Base-by-base conservation (phyloP, 2,797 vertebrate genomes). In the Erethizon dorsatum region DNA sequence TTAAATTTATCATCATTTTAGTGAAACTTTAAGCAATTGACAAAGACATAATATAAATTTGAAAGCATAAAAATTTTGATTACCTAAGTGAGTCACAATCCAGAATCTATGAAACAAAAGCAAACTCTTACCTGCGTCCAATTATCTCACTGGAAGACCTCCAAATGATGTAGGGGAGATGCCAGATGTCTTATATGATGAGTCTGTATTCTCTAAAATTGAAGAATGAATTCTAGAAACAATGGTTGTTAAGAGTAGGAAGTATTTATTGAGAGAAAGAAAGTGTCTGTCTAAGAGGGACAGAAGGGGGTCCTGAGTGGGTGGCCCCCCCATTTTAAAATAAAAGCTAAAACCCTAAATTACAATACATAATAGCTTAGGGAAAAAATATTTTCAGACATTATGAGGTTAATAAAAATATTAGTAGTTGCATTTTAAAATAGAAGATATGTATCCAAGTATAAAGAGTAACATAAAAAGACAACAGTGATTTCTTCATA, bases 331-430 rank as follows among this genome's bases (percentile, higher is more conserved):
- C 11, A 45, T 45, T 75, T 88, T 47, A 67, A 77, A 61, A 90
- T 75, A 80, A 83, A 24, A 83, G 78, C 18, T 67, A 47, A 91
- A 77, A 67, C 65, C 17, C 61, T 83, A 96, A 77, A 77, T 67
- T 90, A 80, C 88, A 93, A 79, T 83, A 47, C 4, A 31, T 41
- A 18, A 82, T 83, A 83, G 3, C 1, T 78, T 85, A 90, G 65
- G 69, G 41, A 78, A 75, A 80, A 91, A 52, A 15, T 50, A 52
- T 78, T 88, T 93, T 59, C 54, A 89, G 73, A 92, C 6, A 9
- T 24, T 71, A 56, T 57, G 31, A 41, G 54, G 85, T 85, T 77
- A 84, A 78, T 59, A 52, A 85, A 94, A 89, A 88, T 77, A 77
- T 45, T 28, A 0, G 2, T 63, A 85, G 78, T 71, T 85, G 7